These are phyloP conservation scores for Cephus rjabovi DNA, from an alignment of 2,888 invertebrate genomes.

Conservation along the genomic window DNA sequence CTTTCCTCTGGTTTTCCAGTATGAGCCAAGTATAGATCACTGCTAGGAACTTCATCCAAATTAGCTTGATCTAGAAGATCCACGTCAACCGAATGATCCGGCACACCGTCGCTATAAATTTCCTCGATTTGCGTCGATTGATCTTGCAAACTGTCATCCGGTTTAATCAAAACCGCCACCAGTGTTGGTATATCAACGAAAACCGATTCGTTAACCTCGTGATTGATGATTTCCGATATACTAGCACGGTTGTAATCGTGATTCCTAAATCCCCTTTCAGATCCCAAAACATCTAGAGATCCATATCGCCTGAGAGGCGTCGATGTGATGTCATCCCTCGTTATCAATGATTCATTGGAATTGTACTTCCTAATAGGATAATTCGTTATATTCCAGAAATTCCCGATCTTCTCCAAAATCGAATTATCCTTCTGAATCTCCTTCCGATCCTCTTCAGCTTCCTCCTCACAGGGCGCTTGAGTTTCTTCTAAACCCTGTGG, in stretches of 20 bases:
- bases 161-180: slow-evolving; percentile 56
- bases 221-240: slow-evolving; percentile 43
- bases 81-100: slow-evolving; percentile 41
- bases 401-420: not conserved
- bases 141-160: slow-evolving; percentile 41
- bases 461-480: not conserved
- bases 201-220: slow-evolving; percentile 46
- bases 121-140: slow-evolving; percentile 50
- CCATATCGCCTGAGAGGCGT: slow-evolving; percentile 35
- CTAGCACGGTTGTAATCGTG: slow-evolving; percentile 38
- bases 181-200: slow-evolving; percentile 57
- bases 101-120: slow-evolving; percentile 41
- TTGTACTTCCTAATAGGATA: slow-evolving; percentile 17
- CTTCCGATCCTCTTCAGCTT: not conserved
- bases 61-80: slow-evolving; percentile 28
- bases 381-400: not conserved
- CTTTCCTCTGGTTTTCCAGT: not conserved
- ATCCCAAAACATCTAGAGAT: slow-evolving; percentile 37
- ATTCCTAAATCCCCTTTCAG: slow-evolving; percentile 20
- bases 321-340: slow-evolving; percentile 13
- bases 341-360: slow-evolving; percentile 25
- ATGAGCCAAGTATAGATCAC: not conserved
- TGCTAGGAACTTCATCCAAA: not conserved
- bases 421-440: not conserved
- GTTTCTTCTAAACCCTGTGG: not conserved